Conservation (phyloP, 2,888 invertebrate genomes). For the Hydrotaea cyrtoneurina region DNA sequence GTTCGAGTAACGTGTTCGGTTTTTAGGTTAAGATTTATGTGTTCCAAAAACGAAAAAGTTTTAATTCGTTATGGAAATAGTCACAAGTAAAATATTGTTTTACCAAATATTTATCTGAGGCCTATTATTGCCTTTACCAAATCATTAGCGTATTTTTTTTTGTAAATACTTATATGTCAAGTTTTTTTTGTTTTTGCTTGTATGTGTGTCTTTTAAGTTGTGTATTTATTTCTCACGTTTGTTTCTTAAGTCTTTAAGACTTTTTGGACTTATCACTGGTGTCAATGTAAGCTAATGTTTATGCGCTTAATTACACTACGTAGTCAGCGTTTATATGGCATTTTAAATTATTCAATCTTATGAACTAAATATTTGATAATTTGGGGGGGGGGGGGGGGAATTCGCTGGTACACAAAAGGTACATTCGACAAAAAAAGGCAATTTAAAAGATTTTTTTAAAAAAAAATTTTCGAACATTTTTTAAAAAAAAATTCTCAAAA, state of each 20-base stretch:
- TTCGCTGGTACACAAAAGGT: no score
- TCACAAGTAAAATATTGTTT: not conserved
- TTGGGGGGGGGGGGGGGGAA: no score
- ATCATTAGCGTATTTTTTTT: slow-evolving; percentile 36
- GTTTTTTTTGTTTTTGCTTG: slow-evolving; percentile 3
- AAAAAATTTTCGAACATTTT: no score
- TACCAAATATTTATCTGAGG: not conserved
- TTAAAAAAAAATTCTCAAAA: no score
- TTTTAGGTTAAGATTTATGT: slow-evolving; percentile 19
- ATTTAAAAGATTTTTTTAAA: no score
- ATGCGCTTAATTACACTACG: no score
- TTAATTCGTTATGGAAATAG: not conserved
- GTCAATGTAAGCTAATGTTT: no score
- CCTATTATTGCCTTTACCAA: slow-evolving; percentile 20
- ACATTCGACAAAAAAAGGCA: no score
- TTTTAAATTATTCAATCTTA: not conserved
- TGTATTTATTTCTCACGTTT: slow-evolving; percentile 29
- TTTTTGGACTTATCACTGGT: no score
- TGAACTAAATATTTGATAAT: no score
- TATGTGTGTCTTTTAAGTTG: not conserved
- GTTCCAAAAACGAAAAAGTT: not conserved
- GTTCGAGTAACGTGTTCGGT: not conserved
- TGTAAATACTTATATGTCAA: slow-evolving; percentile 9
- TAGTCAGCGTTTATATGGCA: no score
- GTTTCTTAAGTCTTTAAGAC: slow-evolving; percentile 43